phyloP scores from a whole-genome alignment of 2,797 vertebrate genomes.

The Neosilurus hyrtlii region DNA sequence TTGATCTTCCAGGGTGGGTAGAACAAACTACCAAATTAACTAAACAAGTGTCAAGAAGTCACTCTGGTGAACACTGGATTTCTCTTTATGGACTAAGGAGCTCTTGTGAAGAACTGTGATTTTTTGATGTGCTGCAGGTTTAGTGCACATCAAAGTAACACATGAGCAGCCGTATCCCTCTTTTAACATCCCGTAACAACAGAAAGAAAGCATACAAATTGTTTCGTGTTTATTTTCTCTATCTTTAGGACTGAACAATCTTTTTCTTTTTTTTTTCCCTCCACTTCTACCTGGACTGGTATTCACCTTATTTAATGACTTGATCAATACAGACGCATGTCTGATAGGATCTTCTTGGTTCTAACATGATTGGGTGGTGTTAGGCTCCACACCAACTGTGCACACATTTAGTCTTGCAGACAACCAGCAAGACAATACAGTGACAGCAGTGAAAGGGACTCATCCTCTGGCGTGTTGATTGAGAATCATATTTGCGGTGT shows the following conservation, averaged over 20 bases:
- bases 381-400: background rate
- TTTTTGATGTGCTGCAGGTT: constrained; percentile 40
- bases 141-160: constrained; percentile 44
- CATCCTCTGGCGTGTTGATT: constrained; percentile 51
- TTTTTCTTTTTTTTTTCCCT: too few relatives aligned
- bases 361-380: background rate
- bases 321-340: constrained; percentile 29
- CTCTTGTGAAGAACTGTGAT: constrained; percentile 35
- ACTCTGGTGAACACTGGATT: constrained; percentile 36
- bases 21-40: constrained; percentile 55
- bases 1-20: constrained; percentile 52
- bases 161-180: constrained; percentile 37
- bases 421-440: constrained; percentile 23
- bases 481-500: constrained; percentile 64
- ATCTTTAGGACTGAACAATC: constrained; percentile 8
- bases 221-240: constrained; percentile 17
- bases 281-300: background rate
- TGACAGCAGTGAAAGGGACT: constrained; percentile 44
- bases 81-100: constrained; percentile 27
- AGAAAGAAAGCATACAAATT: constrained; percentile 39
- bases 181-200: constrained; percentile 34
- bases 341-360: background rate
- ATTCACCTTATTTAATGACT: constrained; percentile 45
- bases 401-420: constrained; percentile 21
- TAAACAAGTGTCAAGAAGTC: constrained; percentile 53